These are phyloP conservation scores for Drosophila leonis DNA, from an alignment of 2,888 invertebrate genomes.

Conservation along the genomic window DNA sequence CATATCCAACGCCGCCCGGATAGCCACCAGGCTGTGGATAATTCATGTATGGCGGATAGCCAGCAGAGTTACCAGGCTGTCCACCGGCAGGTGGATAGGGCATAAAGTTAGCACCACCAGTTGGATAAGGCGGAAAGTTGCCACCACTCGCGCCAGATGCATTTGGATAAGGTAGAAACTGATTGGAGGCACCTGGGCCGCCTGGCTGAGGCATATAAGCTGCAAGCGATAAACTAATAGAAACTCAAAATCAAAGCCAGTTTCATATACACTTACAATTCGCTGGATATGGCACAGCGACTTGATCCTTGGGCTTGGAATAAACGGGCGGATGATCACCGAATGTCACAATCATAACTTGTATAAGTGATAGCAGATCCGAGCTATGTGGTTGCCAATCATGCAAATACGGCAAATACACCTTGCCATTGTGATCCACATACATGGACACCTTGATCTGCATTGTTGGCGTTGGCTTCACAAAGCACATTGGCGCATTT, in stretches of 20 bases:
- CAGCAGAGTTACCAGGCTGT: constrained; percentile 74
- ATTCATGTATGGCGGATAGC: constrained; percentile 87
- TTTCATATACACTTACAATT: constrained; percentile 62
- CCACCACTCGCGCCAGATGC: constrained; percentile 67
- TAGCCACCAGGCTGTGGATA: constrained; percentile 82
- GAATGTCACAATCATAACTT: constrained; percentile 96
- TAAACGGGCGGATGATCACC: constrained; percentile 98
- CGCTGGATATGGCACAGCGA: constrained; percentile 86
- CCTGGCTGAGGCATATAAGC: constrained; percentile 86
- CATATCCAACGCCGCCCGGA: constrained; percentile 69
- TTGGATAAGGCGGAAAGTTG: constrained; percentile 85
- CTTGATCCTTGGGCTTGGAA: constrained; percentile 88
- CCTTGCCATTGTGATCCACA: constrained; percentile 97
- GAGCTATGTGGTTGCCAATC: constrained; percentile 95
- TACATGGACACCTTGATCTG: constrained; percentile 96
- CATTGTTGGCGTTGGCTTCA: constrained; percentile 98
- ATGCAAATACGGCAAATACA: constrained; percentile 98
- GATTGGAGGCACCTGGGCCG: constrained; percentile 59
- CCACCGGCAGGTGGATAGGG: constrained; percentile 84
- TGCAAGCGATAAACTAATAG: constrained; percentile 40
- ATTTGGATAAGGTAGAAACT: constrained; percentile 87
- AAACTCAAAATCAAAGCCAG: not conserved
- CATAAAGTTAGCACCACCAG: constrained; percentile 81
- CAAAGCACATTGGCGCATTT: constrained; percentile 97
- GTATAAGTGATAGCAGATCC: constrained; percentile 94